A percentile compares a stretch with the other conserved stretches of the same genome.
These are phyloP conservation scores for Acyrthosiphon pisum DNA, from an alignment of 1,140 invertebrate genomes.

Conservation along the genomic window DNA sequence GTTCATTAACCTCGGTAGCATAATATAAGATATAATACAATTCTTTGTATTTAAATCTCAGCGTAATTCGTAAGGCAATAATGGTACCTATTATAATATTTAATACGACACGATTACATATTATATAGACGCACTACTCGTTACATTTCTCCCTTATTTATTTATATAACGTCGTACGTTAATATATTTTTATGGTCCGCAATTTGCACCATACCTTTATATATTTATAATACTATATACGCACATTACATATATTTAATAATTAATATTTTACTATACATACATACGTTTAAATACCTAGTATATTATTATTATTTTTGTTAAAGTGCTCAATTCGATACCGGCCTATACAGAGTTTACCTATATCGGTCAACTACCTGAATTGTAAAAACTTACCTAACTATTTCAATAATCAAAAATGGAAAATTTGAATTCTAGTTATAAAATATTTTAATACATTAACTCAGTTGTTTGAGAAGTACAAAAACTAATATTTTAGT, in stretches of 20 bases:
- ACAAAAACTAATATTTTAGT: neutral
- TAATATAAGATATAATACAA: neutral
- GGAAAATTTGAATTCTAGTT: neutral
- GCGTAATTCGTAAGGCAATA: neutral
- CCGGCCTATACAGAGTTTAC: neutral
- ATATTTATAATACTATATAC: neutral
- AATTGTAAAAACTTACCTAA: neutral
- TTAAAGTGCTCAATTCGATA: neutral
- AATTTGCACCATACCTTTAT: neutral
- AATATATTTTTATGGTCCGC: neutral
- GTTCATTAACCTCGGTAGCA: neutral
- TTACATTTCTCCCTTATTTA: neutral
- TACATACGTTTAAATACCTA: neutral
- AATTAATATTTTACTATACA: neutral
- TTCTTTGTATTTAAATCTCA: constrained; percentile 10
- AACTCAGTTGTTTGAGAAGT: too few species aligned
- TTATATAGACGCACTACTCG: neutral
- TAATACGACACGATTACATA: neutral
- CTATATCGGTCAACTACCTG: neutral
- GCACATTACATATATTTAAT: neutral
- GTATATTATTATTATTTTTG: neutral
- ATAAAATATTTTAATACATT: neutral
- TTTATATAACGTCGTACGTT: neutral
- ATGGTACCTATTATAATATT: neutral
- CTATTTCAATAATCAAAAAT: neutral